Base-by-base conservation (phyloP, 2,113 vertebrate genomes). In the Vidua macroura region DNA sequence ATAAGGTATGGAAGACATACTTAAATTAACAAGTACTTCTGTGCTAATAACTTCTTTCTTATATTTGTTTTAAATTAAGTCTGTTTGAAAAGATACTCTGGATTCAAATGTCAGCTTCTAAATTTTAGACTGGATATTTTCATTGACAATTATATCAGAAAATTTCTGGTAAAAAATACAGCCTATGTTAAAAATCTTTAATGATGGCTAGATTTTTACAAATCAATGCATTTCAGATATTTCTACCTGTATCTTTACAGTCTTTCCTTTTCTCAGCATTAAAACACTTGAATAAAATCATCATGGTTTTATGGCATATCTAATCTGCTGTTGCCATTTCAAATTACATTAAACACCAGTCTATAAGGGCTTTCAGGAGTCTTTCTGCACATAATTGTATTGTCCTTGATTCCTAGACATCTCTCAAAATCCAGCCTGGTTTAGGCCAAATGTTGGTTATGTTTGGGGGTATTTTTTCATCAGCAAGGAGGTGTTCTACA, bases 1-100 rank as follows among this genome's bases (percentile, higher is more conserved):
- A 91, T 68, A 69, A 98, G 96, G 98, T 98, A 97, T 43, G 80
- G 79, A 90, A 86, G 37, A 37, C 18, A 23, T 21, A 46, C 49
- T 90, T 87, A 43, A 39, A 67, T 52, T 73, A 64, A 63, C 19
- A 73, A 63, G 25, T 73, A 88, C 27, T 58, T 86, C 21, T 80
- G 18, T 70, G 44, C 41, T 94, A 78, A 68, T 86, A 78, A 30
- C 11, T 39, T 88, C 81, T 84, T 88, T 76, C 60, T 72, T 95
- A 58, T 7, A 13, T 91, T 85, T 84, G 10, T 55, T 90, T 88
- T 82, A 66, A 67, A 53, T 78, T 39, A 55, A 75, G 2, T 39
- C n/a, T 48, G 5, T 62, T 80, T 80, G 25, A 86, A 80, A 92
- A 83, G 37, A 56, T 49, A 46, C 43, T 77, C 64, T 49, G 35